A percentile compares a stretch with the other conserved stretches of the same genome.
Evolutionary conservation across 2,888 invertebrate species (phyloP).

Genomic region (Ischnura elegans): DNA sequence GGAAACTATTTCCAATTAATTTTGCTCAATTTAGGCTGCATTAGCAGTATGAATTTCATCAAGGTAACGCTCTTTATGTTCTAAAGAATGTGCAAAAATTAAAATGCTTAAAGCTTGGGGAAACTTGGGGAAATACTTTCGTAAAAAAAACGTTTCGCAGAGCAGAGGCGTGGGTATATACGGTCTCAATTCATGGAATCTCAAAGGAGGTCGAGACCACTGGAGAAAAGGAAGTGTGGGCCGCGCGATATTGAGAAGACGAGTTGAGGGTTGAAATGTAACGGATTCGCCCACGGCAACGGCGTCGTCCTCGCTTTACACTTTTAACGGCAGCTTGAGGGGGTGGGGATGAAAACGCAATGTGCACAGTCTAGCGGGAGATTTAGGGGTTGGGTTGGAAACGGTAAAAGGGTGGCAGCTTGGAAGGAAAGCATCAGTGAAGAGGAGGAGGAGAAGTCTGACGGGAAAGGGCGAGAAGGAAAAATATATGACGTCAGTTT

Average conservation of each 20-base stretch:
- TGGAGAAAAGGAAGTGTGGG: neutral
- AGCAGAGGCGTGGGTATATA: neutral
- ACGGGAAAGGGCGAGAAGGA: slow-evolving; percentile 2
- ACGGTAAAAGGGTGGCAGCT: slow-evolving; percentile 15
- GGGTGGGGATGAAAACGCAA: neutral
- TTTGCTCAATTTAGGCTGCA: too few relatives aligned
- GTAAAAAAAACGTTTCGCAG: too few relatives aligned
- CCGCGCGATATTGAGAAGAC: too few relatives aligned
- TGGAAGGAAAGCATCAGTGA: slow-evolving; percentile 19
- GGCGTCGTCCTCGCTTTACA: neutral
- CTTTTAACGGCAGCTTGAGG: neutral
- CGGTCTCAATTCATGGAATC: neutral
- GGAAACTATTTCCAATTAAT: too few relatives aligned
- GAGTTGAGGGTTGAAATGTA: neutral
- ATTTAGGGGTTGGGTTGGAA: neutral
- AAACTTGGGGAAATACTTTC: too few relatives aligned
- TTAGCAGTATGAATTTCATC: too few relatives aligned
- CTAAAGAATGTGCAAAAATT: too few relatives aligned
- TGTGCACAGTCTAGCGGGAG: neutral
- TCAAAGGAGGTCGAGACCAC: neutral
- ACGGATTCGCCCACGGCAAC: neutral
- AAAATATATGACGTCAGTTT: slow-evolving; percentile 49
- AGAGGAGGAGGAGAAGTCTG: neutral
- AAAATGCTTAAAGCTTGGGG: too few relatives aligned
- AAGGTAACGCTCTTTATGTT: too few relatives aligned